A percentile compares a stretch with the other conserved stretches of the same genome.
Evolutionary conservation across 2,888 invertebrate genomes (phyloP).

Genomic region (Catocala nupta): DNA sequence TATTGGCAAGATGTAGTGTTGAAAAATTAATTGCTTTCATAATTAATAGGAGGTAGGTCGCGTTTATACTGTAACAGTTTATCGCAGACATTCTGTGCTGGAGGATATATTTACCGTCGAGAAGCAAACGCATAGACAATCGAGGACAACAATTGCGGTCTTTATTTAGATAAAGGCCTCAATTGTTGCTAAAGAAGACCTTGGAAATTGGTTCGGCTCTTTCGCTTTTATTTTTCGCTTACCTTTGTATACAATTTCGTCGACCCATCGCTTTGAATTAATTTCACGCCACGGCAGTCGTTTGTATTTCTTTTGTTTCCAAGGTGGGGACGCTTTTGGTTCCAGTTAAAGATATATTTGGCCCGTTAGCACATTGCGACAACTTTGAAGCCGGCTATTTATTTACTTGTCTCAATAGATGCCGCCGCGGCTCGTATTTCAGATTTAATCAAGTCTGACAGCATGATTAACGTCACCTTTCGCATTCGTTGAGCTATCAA

Average conservation of each 20-base stretch:
- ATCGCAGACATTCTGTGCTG: conserved; percentile 11
- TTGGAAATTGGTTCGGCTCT: conserved; percentile 75
- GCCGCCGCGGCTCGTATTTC: conserved; percentile 76
- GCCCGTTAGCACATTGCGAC: conserved; percentile 80
- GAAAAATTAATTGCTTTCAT: conserved; percentile 29
- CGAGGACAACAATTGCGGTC: conserved; percentile 70
- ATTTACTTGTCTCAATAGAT: conserved; percentile 80
- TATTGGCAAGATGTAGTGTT: conserved; percentile 14
- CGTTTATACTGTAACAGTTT: conserved; percentile 23
- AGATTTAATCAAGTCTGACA: conserved; percentile 83
- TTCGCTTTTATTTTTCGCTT: conserved; percentile 78
- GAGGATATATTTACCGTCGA: conserved; percentile 32
- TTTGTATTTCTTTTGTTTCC: conserved; percentile 82
- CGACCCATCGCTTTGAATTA: conserved; percentile 81
- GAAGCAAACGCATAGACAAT: conserved; percentile 63
- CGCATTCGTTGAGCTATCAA: conserved; percentile 70
- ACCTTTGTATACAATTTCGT: conserved; percentile 81
- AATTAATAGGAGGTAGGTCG: conserved; percentile 23
- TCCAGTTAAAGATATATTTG: conserved; percentile 78
- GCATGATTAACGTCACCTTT: conserved; percentile 80
- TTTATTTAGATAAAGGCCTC: conserved; percentile 45
- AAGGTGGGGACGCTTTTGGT: conserved; percentile 72
- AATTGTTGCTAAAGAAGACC: conserved; percentile 72
- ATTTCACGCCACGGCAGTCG: conserved; percentile 78
- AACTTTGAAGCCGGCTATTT: conserved; percentile 80